phyloP scores from a whole-genome alignment of 2,113 vertebrate species.

The Hypanus sabinus region DNA sequence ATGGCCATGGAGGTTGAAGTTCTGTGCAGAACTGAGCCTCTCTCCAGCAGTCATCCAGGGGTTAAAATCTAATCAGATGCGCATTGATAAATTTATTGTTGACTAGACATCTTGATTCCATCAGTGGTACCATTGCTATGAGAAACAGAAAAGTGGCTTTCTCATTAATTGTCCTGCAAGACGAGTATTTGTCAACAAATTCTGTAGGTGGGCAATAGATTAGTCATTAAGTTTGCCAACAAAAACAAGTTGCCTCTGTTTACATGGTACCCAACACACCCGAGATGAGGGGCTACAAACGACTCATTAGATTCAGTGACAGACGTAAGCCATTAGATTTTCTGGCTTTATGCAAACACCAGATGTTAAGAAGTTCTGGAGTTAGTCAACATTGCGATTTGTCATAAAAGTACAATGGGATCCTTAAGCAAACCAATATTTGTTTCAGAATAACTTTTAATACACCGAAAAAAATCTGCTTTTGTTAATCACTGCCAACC shows the following conservation, averaged over 20 bases:
- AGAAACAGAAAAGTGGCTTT: constrained; percentile 8
- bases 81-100: background rate
- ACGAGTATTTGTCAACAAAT: constrained; percentile 3
- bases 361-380: constrained; percentile 24
- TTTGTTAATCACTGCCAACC: background rate
- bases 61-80: background rate
- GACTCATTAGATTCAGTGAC: constrained; percentile 12
- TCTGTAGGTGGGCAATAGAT: background rate
- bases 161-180: background rate
- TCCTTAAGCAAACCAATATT: background rate
- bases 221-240: background rate
- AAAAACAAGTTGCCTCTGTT: background rate
- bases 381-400: constrained; percentile 20
- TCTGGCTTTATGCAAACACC: constrained; percentile 19
- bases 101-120: background rate
- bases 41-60: too few species aligned
- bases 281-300: background rate
- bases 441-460: background rate
- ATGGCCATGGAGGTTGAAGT: background rate
- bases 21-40: background rate
- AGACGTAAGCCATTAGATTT: constrained; percentile 1
- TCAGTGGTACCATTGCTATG: background rate
- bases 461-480: background rate
- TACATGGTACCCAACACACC: background rate
- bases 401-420: background rate